phyloP scores from a whole-genome alignment of 2,888 invertebrate species.

The Sericinus montela region DNA sequence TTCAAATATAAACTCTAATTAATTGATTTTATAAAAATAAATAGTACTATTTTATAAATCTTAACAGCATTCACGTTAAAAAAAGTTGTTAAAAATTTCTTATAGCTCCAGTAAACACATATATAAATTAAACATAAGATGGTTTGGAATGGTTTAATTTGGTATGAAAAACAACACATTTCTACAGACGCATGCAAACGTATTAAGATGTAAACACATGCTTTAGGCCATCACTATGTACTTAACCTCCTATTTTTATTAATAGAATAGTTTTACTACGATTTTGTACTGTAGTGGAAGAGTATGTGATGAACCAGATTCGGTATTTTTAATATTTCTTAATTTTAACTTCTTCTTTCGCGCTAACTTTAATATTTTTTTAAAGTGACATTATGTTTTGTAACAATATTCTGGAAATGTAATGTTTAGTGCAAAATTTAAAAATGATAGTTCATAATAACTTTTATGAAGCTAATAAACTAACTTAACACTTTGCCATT shows the following conservation, averaged over 20 bases:
- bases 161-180: conserved; percentile 2
- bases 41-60: too few relatives aligned
- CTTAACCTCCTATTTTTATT: conserved; percentile 17
- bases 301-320: too few relatives aligned
- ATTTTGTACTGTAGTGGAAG: neutral
- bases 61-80: too few relatives aligned
- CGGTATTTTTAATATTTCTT: too few relatives aligned
- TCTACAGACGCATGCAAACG: conserved; percentile 13
- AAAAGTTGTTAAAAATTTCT: neutral
- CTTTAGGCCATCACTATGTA: conserved; percentile 4
- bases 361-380: too few relatives aligned
- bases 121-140: conserved; percentile 2
- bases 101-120: neutral
- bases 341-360: too few relatives aligned
- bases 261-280: conserved; percentile 13
- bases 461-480: too few relatives aligned
- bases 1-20: too few relatives aligned
- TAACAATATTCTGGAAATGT: neutral
- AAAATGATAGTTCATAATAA: too few relatives aligned
- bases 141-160: conserved; percentile 4
- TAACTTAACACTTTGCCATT: too few relatives aligned
- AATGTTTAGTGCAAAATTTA: conserved; percentile 4
- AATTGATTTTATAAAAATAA: too few relatives aligned
- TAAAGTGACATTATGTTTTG: too few relatives aligned
- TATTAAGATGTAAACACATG: conserved; percentile 16